These are phyloP conservation scores for Catocala sponsa DNA, from an alignment of 2,888 invertebrate species.

Conservation along the genomic window DNA sequence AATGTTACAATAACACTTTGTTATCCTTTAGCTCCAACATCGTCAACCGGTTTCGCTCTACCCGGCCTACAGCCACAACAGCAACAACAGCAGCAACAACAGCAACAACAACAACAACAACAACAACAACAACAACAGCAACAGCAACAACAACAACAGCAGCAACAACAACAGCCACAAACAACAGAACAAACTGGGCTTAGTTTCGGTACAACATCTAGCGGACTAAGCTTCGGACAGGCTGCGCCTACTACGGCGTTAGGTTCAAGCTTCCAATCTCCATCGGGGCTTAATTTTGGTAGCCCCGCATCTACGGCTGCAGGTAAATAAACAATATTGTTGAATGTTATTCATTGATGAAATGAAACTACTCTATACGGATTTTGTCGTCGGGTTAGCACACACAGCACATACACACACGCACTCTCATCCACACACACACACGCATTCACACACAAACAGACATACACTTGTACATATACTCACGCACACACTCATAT, in stretches of 20 bases:
- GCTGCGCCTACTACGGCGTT: constrained; percentile 28
- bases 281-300: constrained; percentile 30
- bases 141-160: constrained; percentile 14
- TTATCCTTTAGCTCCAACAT: constrained; percentile 16
- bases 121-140: constrained; percentile 20
- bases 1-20: neutral
- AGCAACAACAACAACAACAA: constrained; percentile 9
- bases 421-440: too few species aligned
- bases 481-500: too few species aligned
- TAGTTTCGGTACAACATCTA: constrained; percentile 28
- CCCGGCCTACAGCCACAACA: constrained; percentile 8
- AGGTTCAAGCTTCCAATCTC: constrained; percentile 36
- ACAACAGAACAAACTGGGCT: constrained; percentile 26
- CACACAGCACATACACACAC: too few species aligned
- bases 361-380: too few species aligned
- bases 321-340: constrained; percentile 9
- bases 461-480: too few species aligned
- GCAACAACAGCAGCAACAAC: neutral
- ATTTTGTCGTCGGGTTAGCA: too few species aligned
- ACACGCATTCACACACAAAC: too few species aligned
- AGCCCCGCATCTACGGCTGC: constrained; percentile 20
- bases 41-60: constrained; percentile 20
- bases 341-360: too few species aligned
- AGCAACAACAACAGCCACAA: constrained; percentile 20
- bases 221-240: constrained; percentile 34